Percentiles rank a stretch among this genome's conserved stretches.
These are phyloP conservation scores for Drosophila mulleri DNA, from an alignment of 2,888 invertebrate genomes.

Conservation along the genomic window DNA sequence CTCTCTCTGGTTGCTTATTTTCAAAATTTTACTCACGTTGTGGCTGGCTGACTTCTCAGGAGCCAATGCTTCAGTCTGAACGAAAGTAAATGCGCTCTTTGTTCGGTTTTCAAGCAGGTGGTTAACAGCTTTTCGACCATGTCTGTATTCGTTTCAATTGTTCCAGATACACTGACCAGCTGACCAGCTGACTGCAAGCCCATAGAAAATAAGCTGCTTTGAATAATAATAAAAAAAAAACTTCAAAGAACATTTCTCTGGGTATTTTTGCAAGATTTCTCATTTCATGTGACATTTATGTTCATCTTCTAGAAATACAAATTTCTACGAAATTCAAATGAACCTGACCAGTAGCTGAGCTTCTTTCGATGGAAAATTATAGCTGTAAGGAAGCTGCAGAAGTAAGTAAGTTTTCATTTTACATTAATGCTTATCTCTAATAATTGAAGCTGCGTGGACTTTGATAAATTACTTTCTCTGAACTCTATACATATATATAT, in stretches of 20 bases:
- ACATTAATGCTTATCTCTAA: too few species aligned
- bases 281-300: background rate
- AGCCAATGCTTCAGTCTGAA: slow-evolving; percentile 21
- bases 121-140: slow-evolving; percentile 15
- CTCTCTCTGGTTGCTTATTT: slow-evolving; percentile 51
- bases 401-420: too few species aligned
- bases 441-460: too few species aligned
- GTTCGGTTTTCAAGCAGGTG: slow-evolving; percentile 15
- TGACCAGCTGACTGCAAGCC: slow-evolving; percentile 3
- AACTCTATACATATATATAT: too few species aligned
- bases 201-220: slow-evolving; percentile 11
- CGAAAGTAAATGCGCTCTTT: slow-evolving; percentile 8
- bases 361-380: background rate
- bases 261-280: too few species aligned
- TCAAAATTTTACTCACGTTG: slow-evolving; percentile 72
- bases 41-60: background rate
- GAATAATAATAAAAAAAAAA: slow-evolving; percentile 18
- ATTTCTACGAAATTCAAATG: background rate
- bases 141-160: background rate
- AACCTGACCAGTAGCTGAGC: background rate
- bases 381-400: too few species aligned
- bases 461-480: too few species aligned
- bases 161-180: slow-evolving; percentile 1
- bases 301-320: background rate
- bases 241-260: background rate